phyloP scores from a whole-genome alignment of 2,113 vertebrate genomes.

The Vidua chalybeata region DNA sequence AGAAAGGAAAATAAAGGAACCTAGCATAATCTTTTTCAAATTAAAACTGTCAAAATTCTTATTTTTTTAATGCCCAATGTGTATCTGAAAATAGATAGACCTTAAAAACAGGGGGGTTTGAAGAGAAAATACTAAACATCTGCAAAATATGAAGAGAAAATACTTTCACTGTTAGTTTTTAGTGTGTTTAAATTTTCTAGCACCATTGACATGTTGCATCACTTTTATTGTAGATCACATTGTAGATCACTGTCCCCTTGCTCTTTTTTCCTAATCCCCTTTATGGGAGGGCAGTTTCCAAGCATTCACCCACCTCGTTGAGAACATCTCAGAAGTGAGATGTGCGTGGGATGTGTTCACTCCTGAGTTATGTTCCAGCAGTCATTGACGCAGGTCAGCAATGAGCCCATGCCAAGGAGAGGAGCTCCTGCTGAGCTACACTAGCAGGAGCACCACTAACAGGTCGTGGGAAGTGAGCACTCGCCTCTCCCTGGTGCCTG shows the following conservation, averaged over 20 bases:
- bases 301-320: neutral
- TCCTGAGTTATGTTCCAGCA: neutral
- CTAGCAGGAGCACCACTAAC: neutral
- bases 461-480: neutral
- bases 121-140: neutral
- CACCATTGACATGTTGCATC: neutral
- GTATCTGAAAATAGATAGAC: neutral
- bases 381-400: neutral
- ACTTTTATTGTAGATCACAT: neutral
- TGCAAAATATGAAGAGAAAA: neutral
- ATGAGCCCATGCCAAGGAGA: neutral
- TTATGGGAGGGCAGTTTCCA: neutral
- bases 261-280: neutral
- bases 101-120: fast-evolving
- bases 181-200: neutral
- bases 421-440: neutral
- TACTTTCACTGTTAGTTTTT: neutral
- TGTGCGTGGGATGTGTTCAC: neutral
- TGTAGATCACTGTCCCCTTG: neutral
- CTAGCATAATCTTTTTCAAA: neutral
- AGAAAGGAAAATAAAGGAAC: neutral
- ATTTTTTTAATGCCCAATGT: neutral
- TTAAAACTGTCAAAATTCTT: neutral
- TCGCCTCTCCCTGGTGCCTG: neutral
- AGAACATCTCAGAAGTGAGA: neutral